These are phyloP conservation scores for Falco novaeseelandiae DNA, from an alignment of 2,797 vertebrate species.

Conservation along the genomic window DNA sequence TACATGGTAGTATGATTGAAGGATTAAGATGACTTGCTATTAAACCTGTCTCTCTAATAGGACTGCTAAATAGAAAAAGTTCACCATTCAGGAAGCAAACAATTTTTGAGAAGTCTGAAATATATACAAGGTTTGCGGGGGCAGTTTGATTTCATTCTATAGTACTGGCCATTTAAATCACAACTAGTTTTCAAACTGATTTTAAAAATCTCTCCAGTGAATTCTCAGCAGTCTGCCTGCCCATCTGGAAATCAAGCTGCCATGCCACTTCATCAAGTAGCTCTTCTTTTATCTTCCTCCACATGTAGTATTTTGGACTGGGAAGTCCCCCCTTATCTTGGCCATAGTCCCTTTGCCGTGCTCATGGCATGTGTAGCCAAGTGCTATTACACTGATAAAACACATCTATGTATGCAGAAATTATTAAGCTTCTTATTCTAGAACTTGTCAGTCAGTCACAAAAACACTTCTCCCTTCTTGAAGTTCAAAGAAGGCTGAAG, in stretches of 20 bases:
- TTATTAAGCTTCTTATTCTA: neutral
- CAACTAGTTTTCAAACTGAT: neutral
- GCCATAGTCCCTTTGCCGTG: rapidly evolving
- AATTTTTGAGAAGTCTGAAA: neutral
- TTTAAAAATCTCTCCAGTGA: neutral
- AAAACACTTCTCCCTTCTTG: neutral
- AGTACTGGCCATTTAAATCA: neutral
- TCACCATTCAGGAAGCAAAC: neutral
- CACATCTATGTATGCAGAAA: neutral
- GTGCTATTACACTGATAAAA: neutral
- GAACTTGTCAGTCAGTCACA: neutral
- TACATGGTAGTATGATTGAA: rapidly evolving
- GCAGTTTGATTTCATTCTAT: neutral
- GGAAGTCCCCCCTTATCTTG: neutral
- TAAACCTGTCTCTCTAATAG: neutral
- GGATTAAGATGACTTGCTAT: neutral
- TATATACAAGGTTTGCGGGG: neutral
- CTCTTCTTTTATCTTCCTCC: neutral
- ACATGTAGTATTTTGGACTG: neutral
- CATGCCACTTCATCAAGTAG: neutral
- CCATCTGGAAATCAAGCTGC: neutral
- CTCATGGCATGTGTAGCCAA: neutral
- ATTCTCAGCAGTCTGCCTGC: neutral
- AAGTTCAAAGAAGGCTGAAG: neutral
- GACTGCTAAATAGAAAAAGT: neutral